Evolutionary conservation across 2,113 vertebrate species (phyloP).

Genomic region (Accipiter virgatus): DNA sequence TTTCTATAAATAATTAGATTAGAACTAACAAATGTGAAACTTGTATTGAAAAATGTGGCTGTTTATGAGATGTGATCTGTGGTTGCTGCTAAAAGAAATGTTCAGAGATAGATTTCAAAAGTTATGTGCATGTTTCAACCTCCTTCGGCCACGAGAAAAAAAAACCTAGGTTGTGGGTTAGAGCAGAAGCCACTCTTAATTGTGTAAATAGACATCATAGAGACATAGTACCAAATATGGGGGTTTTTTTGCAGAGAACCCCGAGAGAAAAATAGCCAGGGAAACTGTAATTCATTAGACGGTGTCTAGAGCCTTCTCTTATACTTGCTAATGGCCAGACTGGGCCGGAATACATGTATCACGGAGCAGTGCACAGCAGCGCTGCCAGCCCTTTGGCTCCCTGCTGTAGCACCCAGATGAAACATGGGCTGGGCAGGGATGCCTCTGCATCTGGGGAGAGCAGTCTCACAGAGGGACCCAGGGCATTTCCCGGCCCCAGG

Average conservation of each 20-base stretch:
- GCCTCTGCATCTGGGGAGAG: accelerated
- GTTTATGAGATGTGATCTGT: not conserved
- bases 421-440: not conserved
- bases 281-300: not conserved
- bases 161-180: not conserved
- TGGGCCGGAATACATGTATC: accelerated
- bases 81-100: not conserved
- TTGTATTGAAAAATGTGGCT: not conserved
- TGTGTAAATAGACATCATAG: not conserved
- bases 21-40: not conserved
- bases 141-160: not conserved
- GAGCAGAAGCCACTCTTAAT: not conserved
- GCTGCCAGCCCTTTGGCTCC: not conserved
- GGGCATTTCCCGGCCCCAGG: not conserved
- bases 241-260: not conserved
- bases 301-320: not conserved
- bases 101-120: not conserved
- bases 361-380: not conserved
- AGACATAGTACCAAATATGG: not conserved
- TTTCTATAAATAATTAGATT: slow-evolving; percentile 37
- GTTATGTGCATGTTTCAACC: not conserved
- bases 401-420: not conserved
- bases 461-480: not conserved
- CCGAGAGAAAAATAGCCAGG: not conserved
- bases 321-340: not conserved